Base-by-base conservation (phyloP, 2,797 vertebrate genomes). In the Acipenser oxyrinchus region DNA sequence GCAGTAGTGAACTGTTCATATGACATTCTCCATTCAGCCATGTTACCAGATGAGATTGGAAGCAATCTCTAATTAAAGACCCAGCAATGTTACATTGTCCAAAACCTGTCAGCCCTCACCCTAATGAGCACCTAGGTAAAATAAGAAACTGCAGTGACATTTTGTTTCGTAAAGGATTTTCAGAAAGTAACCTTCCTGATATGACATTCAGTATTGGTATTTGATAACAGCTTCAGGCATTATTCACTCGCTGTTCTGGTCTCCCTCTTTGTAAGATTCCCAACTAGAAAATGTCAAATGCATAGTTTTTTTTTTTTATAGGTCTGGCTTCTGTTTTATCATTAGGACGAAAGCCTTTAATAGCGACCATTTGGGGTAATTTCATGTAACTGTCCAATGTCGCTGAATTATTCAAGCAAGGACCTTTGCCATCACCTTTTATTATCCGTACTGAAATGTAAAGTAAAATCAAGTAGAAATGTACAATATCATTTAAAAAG, bases 51-150 rank as follows among this genome's bases (percentile, higher is more conserved):
- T 10, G n/a, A 55, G 53, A 55, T 37, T 37, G 37, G 37, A 37
- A 37, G 37, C 37, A 37, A 37, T 37, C 37, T 37, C 37, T 76
- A 81, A 75, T 76, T 78, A 80, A 80, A 83, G 70, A 81, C 77
- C 80, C 76, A 87, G 78, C 83, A 89, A 81, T 83, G 76, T 79
- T 85, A 74, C 23, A 11, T 70, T 77, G 18, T 75, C 69, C 61
- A 60, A 76, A 78, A 73, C 71, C 70, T 71, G 37, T 82, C 81
- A 80, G 62, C 18, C 78, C 61, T 67, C 51, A 73, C 68, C 60
- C 70, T 83, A 81, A 74, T 77, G 75, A 77, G 70, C 82, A 71
- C 67, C 67, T 67, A 67, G 74, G 70, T 55, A 58, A 82, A 82
- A 77, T 78, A 73, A 76, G 63, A 83, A 68, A 70, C 77, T 75